Base-by-base conservation (phyloP, 1,140 invertebrate species). In the Sitobion miscanthi region DNA sequence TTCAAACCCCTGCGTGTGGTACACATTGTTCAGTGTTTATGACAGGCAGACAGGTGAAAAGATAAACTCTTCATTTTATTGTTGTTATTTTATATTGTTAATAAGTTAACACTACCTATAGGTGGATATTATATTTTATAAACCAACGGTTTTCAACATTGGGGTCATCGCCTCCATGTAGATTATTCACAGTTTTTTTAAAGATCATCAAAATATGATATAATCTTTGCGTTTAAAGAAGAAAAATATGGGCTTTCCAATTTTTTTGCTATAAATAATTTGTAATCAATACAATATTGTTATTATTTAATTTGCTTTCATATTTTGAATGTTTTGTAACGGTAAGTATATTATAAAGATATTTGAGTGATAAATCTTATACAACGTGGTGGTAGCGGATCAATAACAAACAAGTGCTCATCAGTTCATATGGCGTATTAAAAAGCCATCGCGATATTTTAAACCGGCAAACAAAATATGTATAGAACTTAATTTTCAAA, bases 51-150 rank as follows among this genome's bases (percentile, higher is more conserved):
- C 62, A 77, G 62, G 62, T 77, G 62, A 77, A 77, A 77, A 77
- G 62, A 77, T 77, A 77, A 77, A 77, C 62, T 77, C 62, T 77
- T 77, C 30, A 77, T 77, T 77, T 77, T 77, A 77, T n/a, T 77
- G 62, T n/a, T 77, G 62, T 77, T 77, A 77, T 77, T 77, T 77
- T n/a, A 77, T 77, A 77, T n/a, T 77, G 62, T 77, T 77, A 77
- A 77, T 77, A 77, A 77, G 62, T 77, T 77, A 77, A n/a, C 30
- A 77, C 30, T 35, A 38, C 38, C 38, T 38, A 77, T n/a, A 17
- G n/a, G 30, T 62, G 30, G 57, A 30, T 69, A 69, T 69, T 69
- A 69, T 11, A 69, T 69, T 69, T 69, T 77, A 77, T 77, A n/a
- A 6, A n/a, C 30, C 11, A n/a, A n/a, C 14, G 1, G 62, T n/a